Percentiles rank a stretch among this genome's conserved stretches.
These are phyloP conservation scores for Teleogryllus oceanicus DNA, from an alignment of 2,888 invertebrate genomes.

Conservation along the genomic window DNA sequence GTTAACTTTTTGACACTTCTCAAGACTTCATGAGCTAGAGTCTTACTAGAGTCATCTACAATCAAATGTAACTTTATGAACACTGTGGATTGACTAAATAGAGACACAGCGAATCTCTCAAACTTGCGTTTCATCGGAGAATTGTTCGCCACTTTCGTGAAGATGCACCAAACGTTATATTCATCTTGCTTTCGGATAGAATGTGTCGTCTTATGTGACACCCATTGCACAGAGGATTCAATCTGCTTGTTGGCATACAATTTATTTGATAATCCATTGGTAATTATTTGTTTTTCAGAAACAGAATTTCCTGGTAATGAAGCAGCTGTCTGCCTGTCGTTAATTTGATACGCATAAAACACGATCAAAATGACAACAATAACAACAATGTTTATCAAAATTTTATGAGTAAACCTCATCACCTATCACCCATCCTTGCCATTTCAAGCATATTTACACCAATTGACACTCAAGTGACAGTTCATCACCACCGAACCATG, in stretches of 20 bases:
- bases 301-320: slow-evolving; percentile 33
- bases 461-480: too few species aligned
- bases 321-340: slow-evolving; percentile 27
- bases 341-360: slow-evolving; percentile 45
- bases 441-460: too few species aligned
- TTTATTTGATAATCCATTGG: too few species aligned
- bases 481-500: too few species aligned
- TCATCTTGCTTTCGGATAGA: background rate
- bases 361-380: slow-evolving; percentile 41
- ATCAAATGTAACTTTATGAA: slow-evolving; percentile 59
- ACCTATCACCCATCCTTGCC: slow-evolving; percentile 33
- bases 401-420: slow-evolving; percentile 47
- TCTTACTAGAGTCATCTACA: slow-evolving; percentile 57
- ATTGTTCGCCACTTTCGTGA: slow-evolving; percentile 55
- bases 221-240: too few species aligned
- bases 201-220: background rate
- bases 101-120: slow-evolving; percentile 51
- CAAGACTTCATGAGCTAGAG: slow-evolving; percentile 53
- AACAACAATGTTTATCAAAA: slow-evolving; percentile 42
- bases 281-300: too few species aligned
- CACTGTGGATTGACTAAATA: slow-evolving; percentile 51
- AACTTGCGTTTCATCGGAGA: slow-evolving; percentile 55
- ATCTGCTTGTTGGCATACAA: too few species aligned
- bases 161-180: slow-evolving; percentile 56
- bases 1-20: slow-evolving; percentile 45